A percentile compares a stretch with the other conserved stretches of the same genome.
Conservation (phyloP, 2,888 invertebrate species). For the Tetanocera ferruginea region DNA sequence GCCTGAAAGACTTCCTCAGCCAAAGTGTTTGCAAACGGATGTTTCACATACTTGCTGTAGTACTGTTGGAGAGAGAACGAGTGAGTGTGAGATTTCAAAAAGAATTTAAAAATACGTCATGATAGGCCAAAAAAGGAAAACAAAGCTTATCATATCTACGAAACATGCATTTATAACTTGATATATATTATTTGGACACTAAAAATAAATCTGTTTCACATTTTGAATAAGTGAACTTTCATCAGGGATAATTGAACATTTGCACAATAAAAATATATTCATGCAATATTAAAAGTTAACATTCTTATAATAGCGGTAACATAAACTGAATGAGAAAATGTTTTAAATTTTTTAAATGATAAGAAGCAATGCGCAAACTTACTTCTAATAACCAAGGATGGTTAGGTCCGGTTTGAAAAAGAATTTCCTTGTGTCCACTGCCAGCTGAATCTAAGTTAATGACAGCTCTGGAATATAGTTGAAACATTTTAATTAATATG, state of each 20-base stretch:
- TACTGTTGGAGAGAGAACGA: conserved; percentile 58
- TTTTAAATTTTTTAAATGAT: too few species aligned
- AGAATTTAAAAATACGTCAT: neutral
- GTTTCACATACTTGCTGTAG: conserved; percentile 70
- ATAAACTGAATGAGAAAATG: too few species aligned
- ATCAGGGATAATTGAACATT: conserved; percentile 16
- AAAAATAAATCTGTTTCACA: too few species aligned
- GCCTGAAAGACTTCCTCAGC: conserved; percentile 77
- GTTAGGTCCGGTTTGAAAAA: conserved; percentile 89
- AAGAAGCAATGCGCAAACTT: conserved; percentile 22
- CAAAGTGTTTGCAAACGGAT: conserved; percentile 74
- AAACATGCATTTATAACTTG: too few species aligned
- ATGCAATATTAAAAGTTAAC: too few species aligned
- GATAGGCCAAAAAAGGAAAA: neutral
- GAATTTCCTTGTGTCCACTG: conserved; percentile 87
- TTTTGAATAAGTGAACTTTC: conserved; percentile 29
- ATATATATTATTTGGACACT: too few species aligned
- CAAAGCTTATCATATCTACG: neutral
- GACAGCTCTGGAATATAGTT: conserved; percentile 73
- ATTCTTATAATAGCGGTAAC: too few species aligned
- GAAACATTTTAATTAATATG: neutral
- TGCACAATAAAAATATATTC: too few species aligned
- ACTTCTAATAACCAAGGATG: conserved; percentile 78
- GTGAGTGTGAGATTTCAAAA: neutral
- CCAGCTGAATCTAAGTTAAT: conserved; percentile 94